Evolutionary conservation across 2,797 vertebrate species (phyloP), one percentile per base, ranked within the genome.

Genomic region (Gymnothorax reevesii): DNA sequence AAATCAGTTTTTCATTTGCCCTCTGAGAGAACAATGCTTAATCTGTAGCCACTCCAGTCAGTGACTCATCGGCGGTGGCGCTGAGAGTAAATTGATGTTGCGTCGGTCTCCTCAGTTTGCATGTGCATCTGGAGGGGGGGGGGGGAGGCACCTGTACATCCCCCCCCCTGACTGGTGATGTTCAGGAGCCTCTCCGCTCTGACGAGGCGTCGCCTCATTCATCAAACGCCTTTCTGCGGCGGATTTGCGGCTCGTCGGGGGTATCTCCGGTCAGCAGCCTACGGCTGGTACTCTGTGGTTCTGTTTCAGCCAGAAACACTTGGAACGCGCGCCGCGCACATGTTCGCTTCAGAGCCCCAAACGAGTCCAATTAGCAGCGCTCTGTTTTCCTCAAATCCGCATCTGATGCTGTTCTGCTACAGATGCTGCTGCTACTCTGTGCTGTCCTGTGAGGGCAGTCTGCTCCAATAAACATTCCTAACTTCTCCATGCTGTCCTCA

Each of bases 41-140:
- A 64, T 84, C 84, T 87, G 73, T 59, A 83, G 42, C 22, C n/a
- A 52, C 57, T 54, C 22, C 69, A 49, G 71, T 59, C 71, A 15
- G 42, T 79, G 66, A 60, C 57, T 87, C 86, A 52, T 57, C 57
- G 33, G 25, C 57, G 3, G 49, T 27, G 54, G 33, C 33, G 66
- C 9, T 69, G 84, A 60, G 57, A 83, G 52, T 69, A 57, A 87
- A 60, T 83, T 77, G 55, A 84, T 87, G 77, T 55, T 75, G 80
- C 69, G 86, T 83, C 71, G 13, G 54, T 22, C 49, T 79, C 75
- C 55, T 73, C 54, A 57, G 42, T 71, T 85, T 85, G 57, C 42
- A 57, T 83, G 22, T 52, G 83, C 27, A 33, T 64, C 83, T 59
- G 52, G 59, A 2, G 60, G 82, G 82, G 57, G 55, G 82, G 15